Conservation (phyloP, 1,140 invertebrate species). For the Pseudoatta argentina region DNA sequence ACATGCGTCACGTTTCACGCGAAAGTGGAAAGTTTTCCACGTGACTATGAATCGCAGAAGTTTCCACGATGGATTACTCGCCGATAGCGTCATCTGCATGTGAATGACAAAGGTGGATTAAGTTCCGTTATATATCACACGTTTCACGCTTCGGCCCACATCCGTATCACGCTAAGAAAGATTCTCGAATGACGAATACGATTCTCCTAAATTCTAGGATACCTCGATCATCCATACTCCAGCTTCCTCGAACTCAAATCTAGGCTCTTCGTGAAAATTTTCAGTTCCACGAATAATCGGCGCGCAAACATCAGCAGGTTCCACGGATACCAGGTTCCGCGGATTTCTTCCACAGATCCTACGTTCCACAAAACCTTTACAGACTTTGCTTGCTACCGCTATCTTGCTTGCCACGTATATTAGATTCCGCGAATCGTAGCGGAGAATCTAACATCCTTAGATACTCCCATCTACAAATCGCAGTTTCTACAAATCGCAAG, state of each 20-base stretch:
- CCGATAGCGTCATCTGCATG: conserved; percentile 55
- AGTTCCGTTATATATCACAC: conserved; percentile 38
- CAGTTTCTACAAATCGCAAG: conserved; percentile 24
- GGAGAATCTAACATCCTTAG: conserved; percentile 16
- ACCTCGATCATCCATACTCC: conserved; percentile 9
- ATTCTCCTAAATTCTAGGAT: conserved; percentile 19
- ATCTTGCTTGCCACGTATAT: conserved; percentile 32
- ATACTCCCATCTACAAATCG: conserved; percentile 9
- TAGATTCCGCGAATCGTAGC: conserved; percentile 52
- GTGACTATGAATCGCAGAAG: conserved; percentile 52
- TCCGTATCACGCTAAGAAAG: not conserved
- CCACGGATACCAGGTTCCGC: conserved; percentile 13
- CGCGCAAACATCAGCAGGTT: conserved; percentile 20
- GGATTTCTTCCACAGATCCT: conserved; percentile 28
- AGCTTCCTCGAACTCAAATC: conserved; percentile 21
- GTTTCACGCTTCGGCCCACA: conserved; percentile 36
- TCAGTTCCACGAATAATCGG: conserved; percentile 14
- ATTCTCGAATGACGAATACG: conserved; percentile 8
- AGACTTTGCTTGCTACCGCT: conserved; percentile 20
- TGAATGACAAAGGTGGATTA: conserved; percentile 50
- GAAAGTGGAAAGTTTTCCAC: conserved; percentile 53
- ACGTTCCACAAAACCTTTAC: conserved; percentile 23
- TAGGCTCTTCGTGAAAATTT: conserved; percentile 40
- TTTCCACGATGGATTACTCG: conserved; percentile 53
- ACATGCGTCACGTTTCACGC: conserved; percentile 45